phyloP scores from a whole-genome alignment of 2,888 invertebrate genomes.

The Megalurothrips usitatus region DNA sequence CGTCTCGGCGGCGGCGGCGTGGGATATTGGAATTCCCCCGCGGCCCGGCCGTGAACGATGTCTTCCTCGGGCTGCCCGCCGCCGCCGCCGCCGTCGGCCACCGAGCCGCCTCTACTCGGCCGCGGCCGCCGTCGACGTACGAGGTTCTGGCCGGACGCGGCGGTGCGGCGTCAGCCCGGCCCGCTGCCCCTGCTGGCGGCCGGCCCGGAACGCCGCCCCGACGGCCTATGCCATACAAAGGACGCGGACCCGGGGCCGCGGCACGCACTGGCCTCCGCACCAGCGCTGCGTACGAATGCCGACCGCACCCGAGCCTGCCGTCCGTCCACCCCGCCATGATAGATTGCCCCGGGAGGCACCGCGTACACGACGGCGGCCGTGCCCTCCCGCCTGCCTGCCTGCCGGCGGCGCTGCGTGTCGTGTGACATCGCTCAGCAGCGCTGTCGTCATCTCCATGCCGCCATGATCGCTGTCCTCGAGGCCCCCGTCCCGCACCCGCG shows the following conservation, averaged over 20 bases:
- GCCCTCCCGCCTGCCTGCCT: background rate
- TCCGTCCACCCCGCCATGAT: background rate
- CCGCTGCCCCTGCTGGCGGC: background rate
- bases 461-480: too few species aligned
- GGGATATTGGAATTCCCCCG: too few species aligned
- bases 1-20: too few species aligned
- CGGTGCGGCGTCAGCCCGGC: background rate
- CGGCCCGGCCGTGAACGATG: too few species aligned
- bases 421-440: background rate
- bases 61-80: too few species aligned
- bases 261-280: background rate
- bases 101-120: too few species aligned
- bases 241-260: background rate
- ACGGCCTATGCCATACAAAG: too few species aligned
- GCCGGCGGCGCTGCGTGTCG: background rate
- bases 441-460: background rate
- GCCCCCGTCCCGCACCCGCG: too few species aligned
- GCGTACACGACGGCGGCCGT: too few species aligned
- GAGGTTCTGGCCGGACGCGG: background rate
- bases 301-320: background rate
- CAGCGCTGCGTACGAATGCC: background rate
- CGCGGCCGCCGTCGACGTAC: background rate
- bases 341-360: background rate
- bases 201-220: too few species aligned
- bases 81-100: too few species aligned